These are phyloP conservation scores for Scytalopus superciliaris DNA, from an alignment of 2,113 vertebrate genomes.

Conservation along the genomic window DNA sequence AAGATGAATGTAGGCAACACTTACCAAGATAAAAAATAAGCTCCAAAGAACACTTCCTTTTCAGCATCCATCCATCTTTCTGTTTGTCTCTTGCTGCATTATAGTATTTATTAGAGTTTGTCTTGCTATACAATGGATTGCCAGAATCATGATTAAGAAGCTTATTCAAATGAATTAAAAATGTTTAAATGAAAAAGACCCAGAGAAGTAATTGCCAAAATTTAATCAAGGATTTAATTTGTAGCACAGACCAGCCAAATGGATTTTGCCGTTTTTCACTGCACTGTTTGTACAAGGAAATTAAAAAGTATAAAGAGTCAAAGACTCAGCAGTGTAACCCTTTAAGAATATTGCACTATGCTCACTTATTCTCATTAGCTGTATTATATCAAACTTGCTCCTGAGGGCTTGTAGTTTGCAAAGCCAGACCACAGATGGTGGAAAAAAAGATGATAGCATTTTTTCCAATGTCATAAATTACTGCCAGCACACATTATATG, in stretches of 20 bases:
- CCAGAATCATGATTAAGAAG: constrained; percentile 77
- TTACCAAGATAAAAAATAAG: background rate
- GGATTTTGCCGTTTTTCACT: constrained; percentile 73
- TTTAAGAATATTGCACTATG: constrained; percentile 53
- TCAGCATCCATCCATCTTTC: constrained; percentile 32
- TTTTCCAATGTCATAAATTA: constrained; percentile 67
- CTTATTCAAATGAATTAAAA: constrained; percentile 79
- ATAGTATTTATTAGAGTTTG: constrained; percentile 66
- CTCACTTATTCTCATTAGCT: constrained; percentile 72
- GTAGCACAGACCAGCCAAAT: constrained; percentile 73
- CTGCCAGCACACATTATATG: constrained; percentile 56
- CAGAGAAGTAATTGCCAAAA: constrained; percentile 78
- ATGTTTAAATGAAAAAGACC: constrained; percentile 79
- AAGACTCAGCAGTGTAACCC: constrained; percentile 64
- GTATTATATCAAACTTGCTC: constrained; percentile 61
- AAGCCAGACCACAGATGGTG: constrained; percentile 48
- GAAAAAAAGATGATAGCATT: constrained; percentile 39
- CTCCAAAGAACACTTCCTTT: background rate
- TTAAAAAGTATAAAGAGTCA: constrained; percentile 77
- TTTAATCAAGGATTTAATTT: constrained; percentile 82
- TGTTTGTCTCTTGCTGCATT: constrained; percentile 40
- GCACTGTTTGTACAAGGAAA: constrained; percentile 77
- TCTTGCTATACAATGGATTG: constrained; percentile 64
- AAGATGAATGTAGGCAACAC: background rate
- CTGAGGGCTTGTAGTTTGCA: constrained; percentile 54